These are phyloP conservation scores for Chrysaora quinquecirrha DNA, from an alignment of 30 jellyfish, hydroid and myxozoan genomes.

Conservation along the genomic window DNA sequence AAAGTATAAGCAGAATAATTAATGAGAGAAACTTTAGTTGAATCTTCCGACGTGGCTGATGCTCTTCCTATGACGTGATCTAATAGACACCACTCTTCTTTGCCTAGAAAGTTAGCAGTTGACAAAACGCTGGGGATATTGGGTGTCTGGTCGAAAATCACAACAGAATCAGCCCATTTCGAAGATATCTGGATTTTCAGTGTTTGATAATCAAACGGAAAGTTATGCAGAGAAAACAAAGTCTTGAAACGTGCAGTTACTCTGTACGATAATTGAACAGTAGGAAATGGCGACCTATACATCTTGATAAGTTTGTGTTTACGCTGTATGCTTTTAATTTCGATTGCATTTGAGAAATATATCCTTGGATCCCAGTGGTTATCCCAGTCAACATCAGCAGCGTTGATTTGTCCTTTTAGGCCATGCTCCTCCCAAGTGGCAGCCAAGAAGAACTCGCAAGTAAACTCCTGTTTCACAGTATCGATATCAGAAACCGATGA, in stretches of 20 bases:
- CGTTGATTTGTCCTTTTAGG: conserved; percentile 35
- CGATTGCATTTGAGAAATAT: conserved; percentile 87
- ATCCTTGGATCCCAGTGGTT: conserved; percentile 89
- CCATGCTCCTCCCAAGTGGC: conserved; percentile 95
- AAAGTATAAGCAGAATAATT: conserved; percentile 48
- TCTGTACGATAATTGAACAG: conserved; percentile 85
- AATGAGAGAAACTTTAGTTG: conserved; percentile 75
- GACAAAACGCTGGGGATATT: conserved; percentile 77
- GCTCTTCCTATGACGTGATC: conserved; percentile 68
- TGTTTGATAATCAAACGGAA: conserved; percentile 87
- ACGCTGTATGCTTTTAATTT: conserved; percentile 70
- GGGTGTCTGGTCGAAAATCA: conserved; percentile 75
- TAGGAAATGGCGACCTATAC: conserved; percentile 34
- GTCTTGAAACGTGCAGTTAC: conserved; percentile 89
- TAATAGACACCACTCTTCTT: conserved; percentile 87
- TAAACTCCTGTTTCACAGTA: conserved; percentile 83
- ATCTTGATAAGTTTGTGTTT: conserved; percentile 64
- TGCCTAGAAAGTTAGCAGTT: conserved; percentile 71
- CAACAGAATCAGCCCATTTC: conserved; percentile 79
- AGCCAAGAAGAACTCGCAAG: conserved; percentile 88
- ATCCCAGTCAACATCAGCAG: conserved; percentile 68
- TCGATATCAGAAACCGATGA: conserved; percentile 77
- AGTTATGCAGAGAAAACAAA: conserved; percentile 70
- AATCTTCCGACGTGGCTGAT: conserved; percentile 45
- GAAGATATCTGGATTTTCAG: conserved; percentile 80